phyloP scores from a whole-genome alignment of 2,113 vertebrate genomes.

The Podocnemis expansa region DNA sequence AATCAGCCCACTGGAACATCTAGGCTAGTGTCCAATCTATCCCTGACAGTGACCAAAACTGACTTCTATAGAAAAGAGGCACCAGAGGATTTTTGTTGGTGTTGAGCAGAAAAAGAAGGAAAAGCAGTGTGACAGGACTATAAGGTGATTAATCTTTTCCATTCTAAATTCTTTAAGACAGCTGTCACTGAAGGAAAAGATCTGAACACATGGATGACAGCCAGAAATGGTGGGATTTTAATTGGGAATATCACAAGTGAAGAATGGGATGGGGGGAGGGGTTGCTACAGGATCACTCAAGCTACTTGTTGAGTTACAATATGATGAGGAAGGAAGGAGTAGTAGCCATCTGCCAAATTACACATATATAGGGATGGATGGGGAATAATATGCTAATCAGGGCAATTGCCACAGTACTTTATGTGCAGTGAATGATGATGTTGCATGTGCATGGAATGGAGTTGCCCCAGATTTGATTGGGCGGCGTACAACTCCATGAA shows the following conservation, averaged over 20 bases:
- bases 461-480: neutral
- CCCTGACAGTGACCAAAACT: neutral
- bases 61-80: neutral
- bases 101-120: neutral
- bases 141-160: neutral
- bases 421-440: neutral
- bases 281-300: neutral
- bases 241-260: neutral
- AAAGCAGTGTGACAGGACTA: neutral
- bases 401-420: neutral
- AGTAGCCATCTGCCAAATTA: neutral
- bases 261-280: neutral
- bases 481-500: neutral
- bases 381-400: neutral
- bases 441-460: neutral
- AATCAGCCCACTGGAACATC: neutral
- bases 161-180: neutral
- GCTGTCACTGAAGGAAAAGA: neutral
- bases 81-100: neutral
- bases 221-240: neutral
- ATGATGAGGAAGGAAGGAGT: neutral
- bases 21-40: neutral
- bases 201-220: neutral
- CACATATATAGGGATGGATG: neutral
- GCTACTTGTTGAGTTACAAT: neutral